These are phyloP conservation scores for human DNA, from an alignment of 2,113 vertebrate genomes.

Conservation along the genomic window DNA sequence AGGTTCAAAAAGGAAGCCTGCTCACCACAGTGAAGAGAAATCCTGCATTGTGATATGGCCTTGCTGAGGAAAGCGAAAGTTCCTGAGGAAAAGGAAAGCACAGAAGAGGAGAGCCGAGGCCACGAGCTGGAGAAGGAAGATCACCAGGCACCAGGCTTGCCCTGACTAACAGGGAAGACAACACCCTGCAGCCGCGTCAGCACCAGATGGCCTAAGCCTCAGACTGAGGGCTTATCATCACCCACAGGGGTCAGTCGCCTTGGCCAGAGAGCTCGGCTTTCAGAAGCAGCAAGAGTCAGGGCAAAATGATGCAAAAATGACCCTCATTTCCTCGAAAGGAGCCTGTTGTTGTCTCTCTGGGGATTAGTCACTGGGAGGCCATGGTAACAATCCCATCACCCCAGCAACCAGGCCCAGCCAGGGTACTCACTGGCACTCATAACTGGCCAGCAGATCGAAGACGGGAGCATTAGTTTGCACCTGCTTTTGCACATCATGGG, in stretches of 20 bases:
- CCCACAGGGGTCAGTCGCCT: not conserved
- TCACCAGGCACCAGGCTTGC: not conserved
- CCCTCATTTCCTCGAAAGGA: constrained; percentile 59
- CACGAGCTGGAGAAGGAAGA: rapidly evolving
- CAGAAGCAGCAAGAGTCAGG: not conserved
- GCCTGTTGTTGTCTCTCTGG: constrained; percentile 20
- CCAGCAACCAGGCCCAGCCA: constrained; percentile 51
- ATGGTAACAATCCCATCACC: constrained; percentile 58
- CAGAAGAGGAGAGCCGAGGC: not conserved
- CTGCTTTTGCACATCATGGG: not conserved
- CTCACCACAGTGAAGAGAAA: not conserved
- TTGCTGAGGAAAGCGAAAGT: not conserved
- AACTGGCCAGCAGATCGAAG: not conserved
- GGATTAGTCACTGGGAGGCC: constrained; percentile 53
- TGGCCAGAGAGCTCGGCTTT: constrained; percentile 33
- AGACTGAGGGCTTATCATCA: not conserved
- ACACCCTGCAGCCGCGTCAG: not conserved
- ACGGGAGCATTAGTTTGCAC: not conserved
- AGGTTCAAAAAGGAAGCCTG: not conserved
- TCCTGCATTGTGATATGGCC: not conserved
- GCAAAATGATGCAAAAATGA: constrained; percentile 44
- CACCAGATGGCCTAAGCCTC: not conserved
- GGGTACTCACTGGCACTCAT: not conserved
- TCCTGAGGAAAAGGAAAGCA: not conserved
- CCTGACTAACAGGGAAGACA: not conserved